phyloP scores from a whole-genome alignment of 2,113 vertebrate genomes.

The Apteryx mantelli region DNA sequence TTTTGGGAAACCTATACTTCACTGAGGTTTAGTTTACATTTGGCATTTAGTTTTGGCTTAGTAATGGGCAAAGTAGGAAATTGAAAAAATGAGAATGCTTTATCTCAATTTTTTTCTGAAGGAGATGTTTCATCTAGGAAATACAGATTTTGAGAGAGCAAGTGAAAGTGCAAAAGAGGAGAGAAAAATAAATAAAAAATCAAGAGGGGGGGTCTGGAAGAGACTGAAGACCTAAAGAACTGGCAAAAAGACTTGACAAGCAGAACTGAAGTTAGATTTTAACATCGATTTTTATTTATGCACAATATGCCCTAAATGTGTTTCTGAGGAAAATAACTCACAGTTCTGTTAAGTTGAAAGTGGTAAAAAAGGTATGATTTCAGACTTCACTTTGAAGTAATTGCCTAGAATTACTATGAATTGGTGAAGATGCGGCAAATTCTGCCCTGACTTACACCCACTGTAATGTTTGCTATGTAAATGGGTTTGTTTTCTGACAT shows the following conservation, averaged over 20 bases:
- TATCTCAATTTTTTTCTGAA: background rate
- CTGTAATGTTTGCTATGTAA: background rate
- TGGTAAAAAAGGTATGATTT: background rate
- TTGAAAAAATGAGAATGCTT: background rate
- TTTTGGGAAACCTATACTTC: background rate
- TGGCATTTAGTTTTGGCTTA: background rate
- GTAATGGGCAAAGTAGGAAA: background rate
- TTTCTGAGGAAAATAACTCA: background rate
- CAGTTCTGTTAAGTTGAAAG: background rate
- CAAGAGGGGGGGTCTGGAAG: background rate
- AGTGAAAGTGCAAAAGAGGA: background rate
- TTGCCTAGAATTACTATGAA: background rate
- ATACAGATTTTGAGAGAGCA: background rate
- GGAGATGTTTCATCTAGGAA: background rate
- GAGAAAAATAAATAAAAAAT: background rate
- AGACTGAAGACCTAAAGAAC: background rate
- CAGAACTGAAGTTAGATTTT: background rate
- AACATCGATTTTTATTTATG: background rate
- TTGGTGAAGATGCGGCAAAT: background rate
- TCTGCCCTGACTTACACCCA: background rate
- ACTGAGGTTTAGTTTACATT: background rate
- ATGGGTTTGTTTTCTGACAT: background rate
- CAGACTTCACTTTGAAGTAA: background rate
- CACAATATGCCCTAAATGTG: background rate
- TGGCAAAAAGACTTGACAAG: background rate